These are phyloP conservation scores for Drosophila sulfurigaster DNA, from an alignment of 1,140 invertebrate genomes.

Conservation along the genomic window DNA sequence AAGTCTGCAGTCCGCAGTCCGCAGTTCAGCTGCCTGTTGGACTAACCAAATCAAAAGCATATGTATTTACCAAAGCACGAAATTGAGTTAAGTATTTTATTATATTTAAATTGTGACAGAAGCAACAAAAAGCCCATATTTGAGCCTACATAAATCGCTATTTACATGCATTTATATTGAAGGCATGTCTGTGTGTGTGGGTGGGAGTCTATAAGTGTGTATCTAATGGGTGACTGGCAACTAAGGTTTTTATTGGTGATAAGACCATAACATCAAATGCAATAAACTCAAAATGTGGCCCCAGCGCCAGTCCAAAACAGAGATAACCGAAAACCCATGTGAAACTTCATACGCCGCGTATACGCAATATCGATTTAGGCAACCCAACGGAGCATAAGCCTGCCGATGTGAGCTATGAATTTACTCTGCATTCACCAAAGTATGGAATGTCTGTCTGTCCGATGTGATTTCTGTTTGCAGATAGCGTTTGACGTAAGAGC, in stretches of 20 bases:
- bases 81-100: slow-evolving; percentile 53
- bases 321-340: slow-evolving; percentile 48
- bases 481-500: slow-evolving; percentile 80
- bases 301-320: slow-evolving; percentile 39
- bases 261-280: slow-evolving; percentile 74
- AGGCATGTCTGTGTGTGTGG: background rate
- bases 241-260: slow-evolving; percentile 76
- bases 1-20: no score
- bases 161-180: slow-evolving; percentile 17
- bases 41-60: slow-evolving; percentile 41
- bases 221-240: slow-evolving; percentile 42
- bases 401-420: slow-evolving; percentile 11
- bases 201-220: background rate
- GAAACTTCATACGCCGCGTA: slow-evolving; percentile 59
- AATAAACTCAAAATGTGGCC: slow-evolving; percentile 67
- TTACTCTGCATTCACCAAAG: background rate
- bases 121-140: background rate
- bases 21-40: background rate
- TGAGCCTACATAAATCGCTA: slow-evolving; percentile 51
- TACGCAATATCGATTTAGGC: slow-evolving; percentile 73
- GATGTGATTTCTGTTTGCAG: slow-evolving; percentile 63
- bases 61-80: slow-evolving; percentile 69
- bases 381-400: slow-evolving; percentile 38
- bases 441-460: slow-evolving; percentile 16
- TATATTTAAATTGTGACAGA: slow-evolving; percentile 47